Evolutionary conservation across 2,113 vertebrate genomes (phyloP), one percentile per base, ranked within the genome.

Genomic region (Sylvia atricapilla): DNA sequence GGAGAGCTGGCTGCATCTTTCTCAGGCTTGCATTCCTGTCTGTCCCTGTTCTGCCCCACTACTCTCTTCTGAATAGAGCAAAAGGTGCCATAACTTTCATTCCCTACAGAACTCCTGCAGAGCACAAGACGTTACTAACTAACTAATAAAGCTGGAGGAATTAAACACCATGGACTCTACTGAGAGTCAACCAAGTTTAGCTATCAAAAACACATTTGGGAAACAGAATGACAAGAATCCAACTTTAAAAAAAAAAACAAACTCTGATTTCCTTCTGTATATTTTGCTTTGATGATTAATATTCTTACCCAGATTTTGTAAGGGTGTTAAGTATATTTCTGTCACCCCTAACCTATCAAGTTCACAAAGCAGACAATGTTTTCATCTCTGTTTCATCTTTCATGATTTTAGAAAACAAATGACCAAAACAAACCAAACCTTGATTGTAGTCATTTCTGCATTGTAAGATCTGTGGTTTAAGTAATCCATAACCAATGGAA

Each of bases 1-100:
- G 75, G 50, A 94, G 75, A 93, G 70, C 77, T 95, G 87, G 74
- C 84, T 96, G 84, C 79, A 49, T 60, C 82, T 70, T 86, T 70
- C 87, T 69, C 77, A 94, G 77, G 77, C 49, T 84, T 66, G 35
- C 1, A 0, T 55, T 93, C 76, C 20, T 35, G 11, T 8, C 15
- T 18, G 73, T 78, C 70, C 75, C 50, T 85, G 39, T 70, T 94
- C 47, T 41, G 47, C 90, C 46, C 43, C 68, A 46, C 18, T 64
- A 14, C 7, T 15, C 73, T 84, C 69, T 86, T 87, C 69, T 33
- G 52, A 87, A 69, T 25, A 30, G 6, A 92, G 83, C 53, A 93
- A 87, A 95, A 74, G 86, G 85, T 58, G 79, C 76, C 8, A 1
- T 67, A 84, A 31, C 7, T 3, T 79, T 72, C 1, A 4, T 44